Evolutionary conservation across 2,888 invertebrate species (phyloP), one percentile per base, ranked within the genome.

Genomic region (Polietes domitor): DNA sequence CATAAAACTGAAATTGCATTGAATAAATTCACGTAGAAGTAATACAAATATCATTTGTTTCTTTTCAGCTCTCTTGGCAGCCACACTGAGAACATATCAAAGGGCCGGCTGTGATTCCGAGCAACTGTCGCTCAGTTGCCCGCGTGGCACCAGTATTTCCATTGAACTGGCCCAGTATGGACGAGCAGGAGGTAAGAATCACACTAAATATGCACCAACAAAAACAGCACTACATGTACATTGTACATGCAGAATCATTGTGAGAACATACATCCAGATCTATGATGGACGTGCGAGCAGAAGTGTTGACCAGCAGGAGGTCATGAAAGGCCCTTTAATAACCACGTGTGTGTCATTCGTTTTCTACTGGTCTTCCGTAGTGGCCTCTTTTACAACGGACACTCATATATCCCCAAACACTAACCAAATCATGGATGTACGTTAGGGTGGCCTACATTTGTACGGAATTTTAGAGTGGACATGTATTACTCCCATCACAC

Each of bases 21-120:
- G 77, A 77, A 21, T 84, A 61, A 73, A 81, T 76, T 81, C 53
- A 81, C 61, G 72, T 76, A 78, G 61, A 79, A 85, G 41, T 78
- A 79, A 78, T 61, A 72, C 28, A 76, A 78, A 72, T 79, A 78
- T 77, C n/a, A 58, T 77, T 85, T 55, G 15, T 86, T 85, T 87
- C 78, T 81, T 89, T 89, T 80, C 94, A 98, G 98, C 97, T 91
- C 94, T 98, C 87, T 95, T 99, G 88, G 95, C 97, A 89, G 97
- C 97, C 87, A 98, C 98, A 37, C 94, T 99, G 88, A 94, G 97
- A 89, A 98, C 97, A 63, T 97, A 97, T 92, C 97, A 98, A 91
- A 95, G 96, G 86, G 97, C 97, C 70, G 97, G 97, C 73, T 99
- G 99, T 93, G 98, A 98, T 93, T 97, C 97, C 85, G 97, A 98